phyloP scores from a whole-genome alignment of 2,113 vertebrate species.

The Apistogramma diplotaenia region DNA sequence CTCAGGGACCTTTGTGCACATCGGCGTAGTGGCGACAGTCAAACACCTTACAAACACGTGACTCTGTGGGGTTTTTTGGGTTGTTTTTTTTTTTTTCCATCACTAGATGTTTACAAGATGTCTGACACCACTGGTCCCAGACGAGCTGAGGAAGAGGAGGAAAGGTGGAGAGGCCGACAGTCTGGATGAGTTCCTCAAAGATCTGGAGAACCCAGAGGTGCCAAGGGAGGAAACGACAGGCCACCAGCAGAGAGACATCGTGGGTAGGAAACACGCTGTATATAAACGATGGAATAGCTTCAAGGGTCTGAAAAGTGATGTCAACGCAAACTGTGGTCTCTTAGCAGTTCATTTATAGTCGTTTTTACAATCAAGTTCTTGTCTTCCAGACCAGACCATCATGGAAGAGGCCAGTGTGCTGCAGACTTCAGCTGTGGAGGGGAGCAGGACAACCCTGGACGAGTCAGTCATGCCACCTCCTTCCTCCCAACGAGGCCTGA shows the following conservation, averaged over 20 bases:
- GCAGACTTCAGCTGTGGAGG: slow-evolving; percentile 87
- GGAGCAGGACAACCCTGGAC: slow-evolving; percentile 89
- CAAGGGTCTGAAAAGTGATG: background rate
- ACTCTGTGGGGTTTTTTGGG: too few relatives aligned
- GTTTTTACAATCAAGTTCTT: too few relatives aligned
- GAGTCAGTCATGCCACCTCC: slow-evolving; percentile 92
- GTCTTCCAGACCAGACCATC: slow-evolving; percentile 87
- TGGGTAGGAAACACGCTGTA: slow-evolving; percentile 73
- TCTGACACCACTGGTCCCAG: slow-evolving; percentile 93
- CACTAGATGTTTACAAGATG: slow-evolving; percentile 93
- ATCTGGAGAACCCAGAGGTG: slow-evolving; percentile 95
- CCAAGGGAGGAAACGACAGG: slow-evolving; percentile 85
- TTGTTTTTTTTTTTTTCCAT: background rate
- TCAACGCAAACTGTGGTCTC: background rate
- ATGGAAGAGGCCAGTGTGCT: slow-evolving; percentile 89
- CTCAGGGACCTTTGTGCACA: background rate
- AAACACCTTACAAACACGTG: background rate
- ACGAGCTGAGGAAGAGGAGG: slow-evolving; percentile 92
- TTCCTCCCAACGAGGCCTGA: slow-evolving; percentile 84
- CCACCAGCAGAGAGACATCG: slow-evolving; percentile 82
- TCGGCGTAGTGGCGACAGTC: background rate
- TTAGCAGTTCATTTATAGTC: background rate
- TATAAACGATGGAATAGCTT: background rate
- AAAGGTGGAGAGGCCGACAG: slow-evolving; percentile 97
- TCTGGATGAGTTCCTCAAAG: slow-evolving; percentile 95